Conservation (phyloP, 2,888 invertebrate species). For the Tetranychus truncatus region DNA sequence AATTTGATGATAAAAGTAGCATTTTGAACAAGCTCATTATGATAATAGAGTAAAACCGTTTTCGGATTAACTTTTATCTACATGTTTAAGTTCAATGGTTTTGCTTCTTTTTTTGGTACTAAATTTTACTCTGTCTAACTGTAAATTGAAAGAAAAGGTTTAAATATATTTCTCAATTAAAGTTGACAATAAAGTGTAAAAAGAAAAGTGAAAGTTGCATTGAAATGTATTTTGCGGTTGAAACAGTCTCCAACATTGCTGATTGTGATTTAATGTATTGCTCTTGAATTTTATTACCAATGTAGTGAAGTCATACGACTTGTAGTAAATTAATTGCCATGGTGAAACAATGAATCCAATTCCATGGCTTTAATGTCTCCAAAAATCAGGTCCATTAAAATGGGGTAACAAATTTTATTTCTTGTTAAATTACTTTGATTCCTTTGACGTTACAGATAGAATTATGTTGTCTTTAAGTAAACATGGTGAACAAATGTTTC, state of each 20-base stretch:
- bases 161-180: background rate
- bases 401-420: background rate
- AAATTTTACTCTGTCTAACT: background rate
- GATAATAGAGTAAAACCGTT: background rate
- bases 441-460: background rate
- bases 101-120: background rate
- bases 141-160: background rate
- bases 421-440: background rate
- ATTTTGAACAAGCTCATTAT: background rate
- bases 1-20: background rate
- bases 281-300: background rate
- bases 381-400: too few relatives aligned
- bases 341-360: too few relatives aligned
- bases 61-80: background rate
- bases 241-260: background rate
- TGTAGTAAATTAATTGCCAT: too few relatives aligned
- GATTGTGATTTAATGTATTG: background rate
- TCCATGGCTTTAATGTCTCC: too few relatives aligned
- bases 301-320: too few relatives aligned
- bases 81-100: background rate
- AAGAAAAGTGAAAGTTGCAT: too few relatives aligned
- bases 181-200: background rate
- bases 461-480: background rate
- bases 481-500: background rate
- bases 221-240: too few relatives aligned